Base-by-base conservation (phyloP, 2,797 vertebrate genomes). In the Neostethus bicornis region DNA sequence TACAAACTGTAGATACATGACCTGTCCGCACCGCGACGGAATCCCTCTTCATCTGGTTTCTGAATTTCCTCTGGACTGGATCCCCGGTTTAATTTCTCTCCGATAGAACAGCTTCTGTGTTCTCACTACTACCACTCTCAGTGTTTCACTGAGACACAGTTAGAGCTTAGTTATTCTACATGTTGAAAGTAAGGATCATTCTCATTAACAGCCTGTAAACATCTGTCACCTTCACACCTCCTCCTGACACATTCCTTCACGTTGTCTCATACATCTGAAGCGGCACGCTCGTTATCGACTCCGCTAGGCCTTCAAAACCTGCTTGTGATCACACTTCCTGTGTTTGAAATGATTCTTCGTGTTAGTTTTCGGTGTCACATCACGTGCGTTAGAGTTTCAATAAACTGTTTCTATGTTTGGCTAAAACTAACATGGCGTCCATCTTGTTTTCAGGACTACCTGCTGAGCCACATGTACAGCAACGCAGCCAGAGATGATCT, bases 401-500 rank as follows among this genome's bases (percentile, higher is more conserved):
- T 72, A 55, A 70, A 80, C 64, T 66, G 57, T 45, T 63, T 20
- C 51, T 34, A 37, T 35, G 31, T 3, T 28, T 9, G 16, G 17
- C 14, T 35, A 14, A 14, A 7, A 32, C 14, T 38, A 38, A 20
- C 1, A 4, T 25, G 4, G 14, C 49, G 16, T 35, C 21, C n/a
- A 7, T 38, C 4, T 1, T 31, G 7, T 35, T 62, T 87, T 3
- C 87, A 99, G 97, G 96, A 98, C 86, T 99, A 96, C 77, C 91
- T 99, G 90, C 95, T 93, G 80, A 96, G 94, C 81, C 95, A 99
- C 84, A 98, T 98, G 89, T 99, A 96, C 76, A 90, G 96, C 61
- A 99, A 98, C 61, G 96, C 96, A 16, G 96, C 93, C 69, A 92
- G 96, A 83, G 94, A 96, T 43, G 96, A 99, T 90, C 93, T 99